Base-by-base conservation (phyloP, 1,140 invertebrate species). In the Spodoptera litura region DNA sequence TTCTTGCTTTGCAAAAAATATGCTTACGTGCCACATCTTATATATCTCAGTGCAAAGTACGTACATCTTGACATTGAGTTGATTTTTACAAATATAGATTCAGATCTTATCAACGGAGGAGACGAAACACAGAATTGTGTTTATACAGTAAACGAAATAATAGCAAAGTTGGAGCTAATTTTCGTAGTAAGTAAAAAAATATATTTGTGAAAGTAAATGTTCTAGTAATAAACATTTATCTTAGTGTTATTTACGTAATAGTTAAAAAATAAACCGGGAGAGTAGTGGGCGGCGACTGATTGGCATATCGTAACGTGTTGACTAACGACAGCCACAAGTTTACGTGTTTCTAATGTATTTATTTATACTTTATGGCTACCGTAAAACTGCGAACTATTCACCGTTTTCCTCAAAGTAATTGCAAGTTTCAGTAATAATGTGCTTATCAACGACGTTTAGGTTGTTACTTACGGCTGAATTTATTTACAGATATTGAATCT, bases 341-440 rank as follows among this genome's bases (percentile, higher is more conserved):
- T 38, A 27, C 27, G 49, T 52, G 66, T 52, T 68, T 53, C 10
- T 31, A 53, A 27, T 68, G 64, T 68, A 68, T 68, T 53, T 52
- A 31, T 53, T 38, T 51, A 61, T 35, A 64, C 8, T 75, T 75
- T 62, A 58, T 38, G 31, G 56, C 35, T 59, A 49, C 55, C 44
- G 71, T 73, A 73, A 73, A 73, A 59, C 49, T 44, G 38, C 58
- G 52, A 64, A 27, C 58, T 62, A 13, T 53, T 35, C 6, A 9
- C n/a, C 27, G 20, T 20, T 25, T 59, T 58, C 44, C 25, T 59
- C 15, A 31, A 31, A 10, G n/a, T 20, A 20, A 38, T 12, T 74
- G 35, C 31, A 56, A 27, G 68, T 38, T 72, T 38, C 38, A 59
- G 25, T 59, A 35, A 20, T 31, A 25, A 74, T 27, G 9, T 73